These are phyloP conservation scores for Lycaon pictus DNA, from an alignment of 2,113 vertebrate species.

Conservation along the genomic window DNA sequence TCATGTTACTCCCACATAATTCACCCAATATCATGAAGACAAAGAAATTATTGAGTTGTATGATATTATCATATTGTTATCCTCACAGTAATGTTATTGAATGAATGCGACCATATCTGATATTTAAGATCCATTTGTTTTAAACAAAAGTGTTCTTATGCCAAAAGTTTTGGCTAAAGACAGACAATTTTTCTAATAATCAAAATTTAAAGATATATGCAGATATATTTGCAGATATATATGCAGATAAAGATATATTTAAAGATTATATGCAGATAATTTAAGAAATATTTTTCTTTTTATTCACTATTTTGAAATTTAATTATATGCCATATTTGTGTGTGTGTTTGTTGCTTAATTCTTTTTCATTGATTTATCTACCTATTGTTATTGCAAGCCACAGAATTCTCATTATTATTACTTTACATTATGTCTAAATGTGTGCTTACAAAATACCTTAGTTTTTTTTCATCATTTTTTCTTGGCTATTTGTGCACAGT, in stretches of 20 bases:
- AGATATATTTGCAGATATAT: no score
- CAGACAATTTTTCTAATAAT: neutral
- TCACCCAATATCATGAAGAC: constrained; percentile 71
- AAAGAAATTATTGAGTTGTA: constrained; percentile 78
- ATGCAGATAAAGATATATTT: no score
- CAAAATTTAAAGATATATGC: neutral
- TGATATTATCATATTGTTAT: constrained; percentile 54
- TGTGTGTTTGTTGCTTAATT: neutral
- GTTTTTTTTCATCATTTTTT: neutral
- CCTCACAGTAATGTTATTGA: constrained; percentile 55
- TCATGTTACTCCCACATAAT: constrained; percentile 75
- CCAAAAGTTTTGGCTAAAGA: neutral
- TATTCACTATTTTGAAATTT: neutral
- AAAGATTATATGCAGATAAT: neutral
- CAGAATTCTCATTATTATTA: neutral
- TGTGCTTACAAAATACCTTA: neutral
- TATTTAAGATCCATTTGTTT: constrained; percentile 17
- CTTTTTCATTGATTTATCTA: neutral
- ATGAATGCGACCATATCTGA: neutral
- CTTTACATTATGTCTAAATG: neutral
- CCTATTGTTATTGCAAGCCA: neutral
- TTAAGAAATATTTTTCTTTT: neutral
- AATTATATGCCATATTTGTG: neutral
- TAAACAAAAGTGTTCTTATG: neutral
- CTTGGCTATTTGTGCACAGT: neutral